A percentile compares a stretch with the other conserved stretches of the same genome.
Conservation (phyloP, 2,888 invertebrate species). For the Macrophya alboannulata region DNA sequence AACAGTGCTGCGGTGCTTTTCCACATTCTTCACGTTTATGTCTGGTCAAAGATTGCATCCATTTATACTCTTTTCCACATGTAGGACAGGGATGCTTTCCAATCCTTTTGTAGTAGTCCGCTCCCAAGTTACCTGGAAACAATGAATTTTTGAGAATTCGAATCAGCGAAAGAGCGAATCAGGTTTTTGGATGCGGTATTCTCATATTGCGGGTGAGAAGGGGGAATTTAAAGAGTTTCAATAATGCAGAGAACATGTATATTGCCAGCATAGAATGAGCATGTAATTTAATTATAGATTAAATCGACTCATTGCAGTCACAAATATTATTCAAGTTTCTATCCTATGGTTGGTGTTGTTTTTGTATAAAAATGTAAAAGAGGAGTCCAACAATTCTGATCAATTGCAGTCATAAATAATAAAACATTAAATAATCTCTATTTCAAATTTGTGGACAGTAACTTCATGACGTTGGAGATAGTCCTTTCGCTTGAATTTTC, state of each 20-base stretch:
- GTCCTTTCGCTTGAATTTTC: slow-evolving; percentile 75
- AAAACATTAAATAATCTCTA: slow-evolving; percentile 56
- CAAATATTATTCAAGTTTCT: slow-evolving; percentile 35
- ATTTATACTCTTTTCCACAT: slow-evolving; percentile 88
- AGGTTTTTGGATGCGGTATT: background rate
- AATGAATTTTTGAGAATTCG: slow-evolving; percentile 20
- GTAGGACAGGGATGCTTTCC: slow-evolving; percentile 81
- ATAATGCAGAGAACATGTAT: slow-evolving; percentile 18
- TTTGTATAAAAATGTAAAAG: slow-evolving; percentile 4
- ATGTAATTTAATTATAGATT: slow-evolving; percentile 27
- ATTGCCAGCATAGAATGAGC: background rate
- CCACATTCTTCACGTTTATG: slow-evolving; percentile 82
- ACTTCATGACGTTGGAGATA: slow-evolving; percentile 71
- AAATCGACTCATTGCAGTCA: background rate
- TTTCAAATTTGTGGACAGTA: slow-evolving; percentile 62
- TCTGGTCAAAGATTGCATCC: slow-evolving; percentile 87
- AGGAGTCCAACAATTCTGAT: background rate
- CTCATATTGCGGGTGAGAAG: background rate
- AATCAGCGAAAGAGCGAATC: background rate
- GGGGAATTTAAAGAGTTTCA: background rate
- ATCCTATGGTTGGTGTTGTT: background rate
- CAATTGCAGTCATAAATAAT: background rate
- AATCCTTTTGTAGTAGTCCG: slow-evolving; percentile 74
- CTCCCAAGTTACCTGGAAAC: slow-evolving; percentile 46
- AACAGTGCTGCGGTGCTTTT: slow-evolving; percentile 78